These are phyloP conservation scores for Disparrhopalites patrizii DNA, from an alignment of 2,888 invertebrate species.

Conservation along the genomic window DNA sequence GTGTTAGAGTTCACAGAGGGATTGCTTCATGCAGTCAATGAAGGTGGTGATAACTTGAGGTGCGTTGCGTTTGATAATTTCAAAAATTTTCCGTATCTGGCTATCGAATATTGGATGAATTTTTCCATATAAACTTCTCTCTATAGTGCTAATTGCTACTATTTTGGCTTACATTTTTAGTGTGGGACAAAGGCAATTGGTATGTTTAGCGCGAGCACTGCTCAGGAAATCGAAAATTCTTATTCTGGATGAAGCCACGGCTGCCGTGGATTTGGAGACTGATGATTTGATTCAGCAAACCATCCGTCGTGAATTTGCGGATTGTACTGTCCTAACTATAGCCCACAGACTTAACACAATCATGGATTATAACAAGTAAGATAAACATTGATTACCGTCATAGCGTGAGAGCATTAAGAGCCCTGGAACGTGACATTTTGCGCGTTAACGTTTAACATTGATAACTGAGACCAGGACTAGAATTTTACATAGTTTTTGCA, in stretches of 20 bases:
- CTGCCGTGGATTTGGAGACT: constrained; percentile 64
- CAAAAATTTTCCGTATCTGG: too few species aligned
- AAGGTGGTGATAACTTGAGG: constrained; percentile 51
- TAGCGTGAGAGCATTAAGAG: too few species aligned
- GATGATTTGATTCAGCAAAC: constrained; percentile 63
- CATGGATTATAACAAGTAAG: constrained; percentile 29
- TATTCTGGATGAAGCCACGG: constrained; percentile 83
- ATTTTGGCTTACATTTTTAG: background rate
- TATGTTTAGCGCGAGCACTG: constrained; percentile 21
- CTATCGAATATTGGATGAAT: too few species aligned
- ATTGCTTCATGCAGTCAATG: constrained; percentile 51
- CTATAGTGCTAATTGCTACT: background rate
- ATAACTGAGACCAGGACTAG: too few species aligned
- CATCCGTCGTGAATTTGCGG: constrained; percentile 77
- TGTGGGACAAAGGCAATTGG: constrained; percentile 22
- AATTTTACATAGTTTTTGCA: too few species aligned
- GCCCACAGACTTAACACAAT: constrained; percentile 59
- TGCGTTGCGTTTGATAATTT: too few species aligned
- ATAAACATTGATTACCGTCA: too few species aligned
- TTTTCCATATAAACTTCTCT: too few species aligned
- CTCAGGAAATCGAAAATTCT: constrained; percentile 80
- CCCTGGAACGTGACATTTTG: too few species aligned
- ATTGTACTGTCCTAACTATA: constrained; percentile 85
- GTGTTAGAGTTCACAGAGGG: constrained; percentile 49
- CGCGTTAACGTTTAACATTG: too few species aligned